phyloP scores from a whole-genome alignment of 1,140 invertebrate genomes.

The Hyles euphorbiae region DNA sequence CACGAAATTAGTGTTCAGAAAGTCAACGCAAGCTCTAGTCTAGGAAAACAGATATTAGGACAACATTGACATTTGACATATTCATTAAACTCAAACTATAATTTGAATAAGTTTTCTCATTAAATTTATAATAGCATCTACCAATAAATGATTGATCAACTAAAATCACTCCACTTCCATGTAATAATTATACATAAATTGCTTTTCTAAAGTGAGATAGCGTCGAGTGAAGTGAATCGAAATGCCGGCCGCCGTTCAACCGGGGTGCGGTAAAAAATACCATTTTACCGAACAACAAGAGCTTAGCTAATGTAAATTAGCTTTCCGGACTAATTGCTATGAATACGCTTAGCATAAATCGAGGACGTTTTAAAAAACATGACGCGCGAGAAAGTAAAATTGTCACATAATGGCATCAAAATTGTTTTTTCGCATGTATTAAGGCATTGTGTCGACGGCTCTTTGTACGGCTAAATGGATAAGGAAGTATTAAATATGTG shows the following conservation, averaged over 20 bases:
- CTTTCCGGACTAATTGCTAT: slow-evolving; percentile 42
- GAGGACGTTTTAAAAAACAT: slow-evolving; percentile 38
- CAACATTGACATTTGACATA: too few relatives aligned
- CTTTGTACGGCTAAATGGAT: too few relatives aligned
- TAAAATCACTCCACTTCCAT: neutral
- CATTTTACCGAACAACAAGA: slow-evolving; percentile 40
- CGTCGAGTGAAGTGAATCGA: neutral
- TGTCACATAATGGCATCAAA: slow-evolving; percentile 2
- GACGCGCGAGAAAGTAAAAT: slow-evolving; percentile 20
- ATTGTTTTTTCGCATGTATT: slow-evolving; percentile 1
- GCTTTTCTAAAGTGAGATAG: neutral
- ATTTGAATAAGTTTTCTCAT: too few relatives aligned
- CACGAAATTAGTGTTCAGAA: too few relatives aligned
- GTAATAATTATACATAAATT: neutral
- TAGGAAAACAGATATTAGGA: too few relatives aligned
- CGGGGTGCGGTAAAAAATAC: slow-evolving; percentile 10
- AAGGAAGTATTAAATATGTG: too few relatives aligned
- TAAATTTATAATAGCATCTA: too few relatives aligned
- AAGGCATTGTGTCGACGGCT: too few relatives aligned
- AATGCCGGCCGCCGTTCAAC: neutral
- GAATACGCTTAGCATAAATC: slow-evolving; percentile 52
- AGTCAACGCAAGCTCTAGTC: too few relatives aligned
- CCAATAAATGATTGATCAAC: too few relatives aligned
- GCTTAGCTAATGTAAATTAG: slow-evolving; percentile 44
- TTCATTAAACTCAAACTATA: too few relatives aligned